Evolutionary conservation across 1,140 invertebrate genomes (phyloP), one percentile per base, ranked within the genome.

Genomic region (Orussus abietinus): DNA sequence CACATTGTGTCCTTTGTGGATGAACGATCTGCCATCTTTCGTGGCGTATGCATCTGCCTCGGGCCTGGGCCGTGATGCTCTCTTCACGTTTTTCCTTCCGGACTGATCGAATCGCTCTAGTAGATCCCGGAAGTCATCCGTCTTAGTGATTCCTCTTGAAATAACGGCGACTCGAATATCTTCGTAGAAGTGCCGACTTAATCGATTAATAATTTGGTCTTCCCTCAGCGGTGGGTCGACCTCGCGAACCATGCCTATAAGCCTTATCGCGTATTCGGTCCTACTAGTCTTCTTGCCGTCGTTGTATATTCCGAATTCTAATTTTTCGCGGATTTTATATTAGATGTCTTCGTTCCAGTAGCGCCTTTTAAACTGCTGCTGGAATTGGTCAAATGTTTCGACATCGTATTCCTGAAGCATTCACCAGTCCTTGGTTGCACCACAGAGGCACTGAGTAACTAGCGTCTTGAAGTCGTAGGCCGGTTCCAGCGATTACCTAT

Each of bases 101-200:
- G 25, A 25, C 21, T 38, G 37, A 17, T 38, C 37, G 22, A 28
- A 38, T 38, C 21, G 29, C 10, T 38, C 37, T 9, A 38, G 37
- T 18, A 38, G 3, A 11, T 38, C 37, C 4, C 29, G 3, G 22
- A 38, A 29, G 11, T 4, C 5, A 6, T 3, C 20, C 5, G 21
- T 38, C 10, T 38, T 12, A 17, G 5, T 4, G 29, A 25, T 38
- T 3, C 36, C 36, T 6, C 21, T n/a, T 3, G 36, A 1, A 5
- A 38, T 1, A 1, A 38, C 11, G 3, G 20, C 21, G 9, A 7
- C 20, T 10, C 37, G 2, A 15, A 29, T 38, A 12, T 28, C 37
- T 17, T 38, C 12, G 2, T 9, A n/a, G 19, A 38, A 38, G 13
- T 38, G 37, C 12, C 37, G 2, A 2, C 26, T 29, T 22, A 38